phyloP scores from a whole-genome alignment of 2,888 invertebrate genomes.

The Ctena decussata region DNA sequence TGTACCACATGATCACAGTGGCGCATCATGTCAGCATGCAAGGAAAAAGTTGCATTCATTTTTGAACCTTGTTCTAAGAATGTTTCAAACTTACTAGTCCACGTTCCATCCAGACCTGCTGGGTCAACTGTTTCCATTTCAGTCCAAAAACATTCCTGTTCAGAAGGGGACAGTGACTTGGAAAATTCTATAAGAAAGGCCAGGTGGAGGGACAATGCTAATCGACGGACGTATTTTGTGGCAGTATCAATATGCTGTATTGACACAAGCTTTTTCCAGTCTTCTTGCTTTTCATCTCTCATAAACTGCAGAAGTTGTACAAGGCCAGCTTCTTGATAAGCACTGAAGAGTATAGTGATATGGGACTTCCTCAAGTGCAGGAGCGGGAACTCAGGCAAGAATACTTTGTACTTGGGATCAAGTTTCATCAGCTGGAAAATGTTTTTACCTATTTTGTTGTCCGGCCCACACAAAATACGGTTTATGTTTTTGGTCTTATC shows the following conservation, averaged over 20 bases:
- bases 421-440: background rate
- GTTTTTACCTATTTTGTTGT: background rate
- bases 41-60: conserved; percentile 23
- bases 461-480: background rate
- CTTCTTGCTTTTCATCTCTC: background rate
- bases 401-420: background rate
- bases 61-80: conserved; percentile 3
- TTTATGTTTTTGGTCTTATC: background rate
- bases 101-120: background rate
- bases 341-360: conserved; percentile 18
- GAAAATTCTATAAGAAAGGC: background rate
- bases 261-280: background rate
- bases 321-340: conserved; percentile 15
- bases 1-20: conserved; percentile 35
- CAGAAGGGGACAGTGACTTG: background rate
- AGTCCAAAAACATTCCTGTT: background rate
- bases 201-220: no score
- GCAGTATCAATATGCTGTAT: no score
- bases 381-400: conserved; percentile 15
- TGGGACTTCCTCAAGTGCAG: conserved; percentile 24
- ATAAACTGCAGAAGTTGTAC: background rate
- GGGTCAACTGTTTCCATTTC: background rate
- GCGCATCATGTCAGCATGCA: conserved; percentile 37
- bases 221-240: no score
- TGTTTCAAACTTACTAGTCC: background rate